phyloP scores from a whole-genome alignment of 2,797 vertebrate genomes.

The Ceryle rudis region DNA sequence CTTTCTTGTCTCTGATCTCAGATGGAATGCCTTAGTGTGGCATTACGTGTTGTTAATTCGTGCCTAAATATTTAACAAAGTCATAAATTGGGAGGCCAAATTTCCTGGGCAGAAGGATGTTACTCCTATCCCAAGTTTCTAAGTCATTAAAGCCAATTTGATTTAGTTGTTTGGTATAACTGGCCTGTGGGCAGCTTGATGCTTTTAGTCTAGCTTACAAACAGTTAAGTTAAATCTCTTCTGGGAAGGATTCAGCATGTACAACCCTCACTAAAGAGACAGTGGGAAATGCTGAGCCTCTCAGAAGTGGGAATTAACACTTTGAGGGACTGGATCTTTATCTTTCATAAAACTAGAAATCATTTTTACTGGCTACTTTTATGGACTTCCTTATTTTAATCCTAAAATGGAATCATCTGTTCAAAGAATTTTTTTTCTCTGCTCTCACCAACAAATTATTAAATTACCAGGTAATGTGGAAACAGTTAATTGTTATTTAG shows the following conservation, averaged over 20 bases:
- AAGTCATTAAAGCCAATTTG: background rate
- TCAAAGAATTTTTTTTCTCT: background rate
- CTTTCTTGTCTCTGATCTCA: conserved; percentile 21
- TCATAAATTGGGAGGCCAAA: background rate
- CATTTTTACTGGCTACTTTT: background rate
- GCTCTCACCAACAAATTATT: background rate
- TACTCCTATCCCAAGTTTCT: background rate
- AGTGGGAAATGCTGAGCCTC: background rate
- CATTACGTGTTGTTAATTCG: background rate
- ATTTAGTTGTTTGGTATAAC: background rate
- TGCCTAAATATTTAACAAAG: conserved; percentile 30
- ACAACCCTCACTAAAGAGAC: background rate
- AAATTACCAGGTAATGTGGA: background rate
- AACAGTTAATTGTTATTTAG: background rate
- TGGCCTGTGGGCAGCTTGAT: background rate
- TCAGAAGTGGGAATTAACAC: background rate
- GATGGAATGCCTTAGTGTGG: background rate
- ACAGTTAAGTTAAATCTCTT: background rate
- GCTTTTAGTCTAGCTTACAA: background rate
- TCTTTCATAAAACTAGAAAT: background rate
- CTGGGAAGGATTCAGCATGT: background rate
- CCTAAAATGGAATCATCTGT: background rate
- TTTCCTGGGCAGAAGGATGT: background rate
- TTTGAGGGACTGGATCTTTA: background rate
- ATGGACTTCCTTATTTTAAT: background rate